phyloP scores from a whole-genome alignment of 2,888 invertebrate genomes.

The Catonia carolina region DNA sequence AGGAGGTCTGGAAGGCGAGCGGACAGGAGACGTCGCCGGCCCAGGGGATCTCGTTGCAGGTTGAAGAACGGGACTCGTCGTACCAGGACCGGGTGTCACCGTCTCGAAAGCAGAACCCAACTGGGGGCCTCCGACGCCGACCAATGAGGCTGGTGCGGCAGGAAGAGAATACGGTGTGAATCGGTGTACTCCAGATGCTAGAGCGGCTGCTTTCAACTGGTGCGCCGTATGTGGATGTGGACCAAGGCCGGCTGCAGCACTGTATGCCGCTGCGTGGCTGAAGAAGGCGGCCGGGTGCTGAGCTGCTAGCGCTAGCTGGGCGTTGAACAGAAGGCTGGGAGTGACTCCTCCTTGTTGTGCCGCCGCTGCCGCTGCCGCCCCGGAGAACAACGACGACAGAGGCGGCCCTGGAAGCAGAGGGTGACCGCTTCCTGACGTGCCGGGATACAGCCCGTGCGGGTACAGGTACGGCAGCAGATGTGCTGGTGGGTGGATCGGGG shows the following conservation, averaged over 20 bases:
- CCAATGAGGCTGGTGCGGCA: slow-evolving; percentile 38
- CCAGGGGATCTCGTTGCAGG: slow-evolving; percentile 31
- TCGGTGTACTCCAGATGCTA: slow-evolving; percentile 63
- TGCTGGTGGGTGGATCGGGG: slow-evolving; percentile 85
- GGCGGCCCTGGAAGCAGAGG: slow-evolving; percentile 58
- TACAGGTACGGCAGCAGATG: slow-evolving; percentile 87
- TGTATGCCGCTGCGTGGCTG: slow-evolving; percentile 32
- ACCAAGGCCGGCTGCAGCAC: slow-evolving; percentile 30
- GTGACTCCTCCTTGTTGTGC: slow-evolving; percentile 58
- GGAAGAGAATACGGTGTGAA: slow-evolving; percentile 87
- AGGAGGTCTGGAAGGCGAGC: slow-evolving; percentile 26
- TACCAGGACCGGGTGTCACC: slow-evolving; percentile 64
- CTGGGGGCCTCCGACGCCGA: slow-evolving; percentile 46
- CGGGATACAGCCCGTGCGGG: slow-evolving; percentile 73
- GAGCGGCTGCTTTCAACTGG: slow-evolving; percentile 46
- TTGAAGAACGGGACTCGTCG: slow-evolving; percentile 37
- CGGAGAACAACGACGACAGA: slow-evolving; percentile 32
- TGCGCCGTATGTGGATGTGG: slow-evolving; percentile 43
- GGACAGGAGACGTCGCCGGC: slow-evolving; percentile 23
- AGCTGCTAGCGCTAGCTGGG: slow-evolving; percentile 79
- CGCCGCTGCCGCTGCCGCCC: slow-evolving; percentile 11
- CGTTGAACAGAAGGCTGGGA: slow-evolving; percentile 79
- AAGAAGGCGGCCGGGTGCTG: slow-evolving; percentile 58
- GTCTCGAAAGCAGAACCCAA: slow-evolving; percentile 83
- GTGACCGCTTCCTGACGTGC: slow-evolving; percentile 47